Conservation (phyloP, 2,113 vertebrate genomes). For the Epinephelus fuscoguttatus region DNA sequence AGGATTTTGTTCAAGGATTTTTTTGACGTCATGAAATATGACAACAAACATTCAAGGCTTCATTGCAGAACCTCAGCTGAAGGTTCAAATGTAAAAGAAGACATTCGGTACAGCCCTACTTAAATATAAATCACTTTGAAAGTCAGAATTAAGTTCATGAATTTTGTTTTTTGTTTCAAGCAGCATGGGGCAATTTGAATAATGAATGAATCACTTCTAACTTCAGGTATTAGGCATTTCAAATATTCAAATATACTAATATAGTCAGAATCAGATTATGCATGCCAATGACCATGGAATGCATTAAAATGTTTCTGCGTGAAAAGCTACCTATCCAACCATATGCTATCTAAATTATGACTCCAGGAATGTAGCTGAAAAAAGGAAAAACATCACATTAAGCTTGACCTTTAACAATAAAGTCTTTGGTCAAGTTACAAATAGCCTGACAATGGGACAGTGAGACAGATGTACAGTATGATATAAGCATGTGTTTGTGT, state of each 20-base stretch:
- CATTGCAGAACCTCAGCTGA: too few species aligned
- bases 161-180: slow-evolving; percentile 35
- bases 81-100: too few species aligned
- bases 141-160: slow-evolving; percentile 22
- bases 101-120: too few species aligned
- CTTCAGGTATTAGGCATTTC: slow-evolving; percentile 14
- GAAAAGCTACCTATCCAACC: slow-evolving; percentile 30
- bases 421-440: slow-evolving; percentile 30
- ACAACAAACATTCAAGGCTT: too few species aligned
- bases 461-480: slow-evolving; percentile 18
- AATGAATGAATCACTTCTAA: slow-evolving; percentile 23
- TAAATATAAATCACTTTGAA: not conserved
- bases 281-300: slow-evolving; percentile 62
- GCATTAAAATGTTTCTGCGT: slow-evolving; percentile 45
- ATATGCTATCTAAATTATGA: slow-evolving; percentile 31
- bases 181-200: slow-evolving; percentile 39
- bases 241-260: slow-evolving; percentile 5
- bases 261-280: slow-evolving; percentile 39
- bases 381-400: not conserved
- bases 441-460: slow-evolving; percentile 18
- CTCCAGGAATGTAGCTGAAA: slow-evolving; percentile 11
- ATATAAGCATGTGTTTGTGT: slow-evolving; percentile 13
- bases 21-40: too few species aligned
- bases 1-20: too few species aligned
- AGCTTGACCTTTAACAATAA: slow-evolving; percentile 14